phyloP scores from a whole-genome alignment of 2,888 invertebrate species.

The Bimastos eiseni region DNA sequence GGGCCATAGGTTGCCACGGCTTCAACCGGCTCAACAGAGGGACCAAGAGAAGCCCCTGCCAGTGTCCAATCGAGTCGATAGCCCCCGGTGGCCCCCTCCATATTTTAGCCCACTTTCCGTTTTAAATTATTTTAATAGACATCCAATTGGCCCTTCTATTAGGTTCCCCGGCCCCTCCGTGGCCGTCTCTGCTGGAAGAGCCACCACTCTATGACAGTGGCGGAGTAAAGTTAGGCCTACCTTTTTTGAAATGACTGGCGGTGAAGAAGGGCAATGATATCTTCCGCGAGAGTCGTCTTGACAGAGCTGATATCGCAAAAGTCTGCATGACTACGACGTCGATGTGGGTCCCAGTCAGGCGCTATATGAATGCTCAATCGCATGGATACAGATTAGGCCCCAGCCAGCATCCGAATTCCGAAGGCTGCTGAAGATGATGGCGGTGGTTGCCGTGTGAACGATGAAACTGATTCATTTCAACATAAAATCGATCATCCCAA shows the following conservation, averaged over 20 bases:
- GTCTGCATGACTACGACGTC: not conserved
- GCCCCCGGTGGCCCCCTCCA: no score
- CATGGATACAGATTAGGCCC: not conserved
- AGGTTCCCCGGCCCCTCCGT: no score
- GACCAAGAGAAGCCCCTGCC: no score
- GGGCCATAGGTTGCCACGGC: no score
- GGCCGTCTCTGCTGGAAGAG: no score
- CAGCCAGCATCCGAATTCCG: not conserved
- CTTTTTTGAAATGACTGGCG: not conserved
- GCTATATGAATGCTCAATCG: not conserved
- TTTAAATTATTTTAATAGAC: no score
- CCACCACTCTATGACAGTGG: no score
- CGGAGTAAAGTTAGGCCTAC: not conserved
- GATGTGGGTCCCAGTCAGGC: not conserved
- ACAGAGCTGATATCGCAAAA: not conserved
- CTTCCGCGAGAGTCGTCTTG: not conserved
- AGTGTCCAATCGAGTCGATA: no score
- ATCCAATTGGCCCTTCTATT: no score
- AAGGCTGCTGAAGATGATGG: not conserved
- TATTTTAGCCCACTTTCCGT: no score
- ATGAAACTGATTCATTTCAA: not conserved
- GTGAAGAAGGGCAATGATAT: conserved; percentile 13
- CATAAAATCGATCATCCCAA: not conserved
- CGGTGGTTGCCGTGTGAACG: not conserved
- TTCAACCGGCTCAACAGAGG: no score